phyloP scores from a whole-genome alignment of 2,797 vertebrate genomes.

The Melopsittacus undulatus region DNA sequence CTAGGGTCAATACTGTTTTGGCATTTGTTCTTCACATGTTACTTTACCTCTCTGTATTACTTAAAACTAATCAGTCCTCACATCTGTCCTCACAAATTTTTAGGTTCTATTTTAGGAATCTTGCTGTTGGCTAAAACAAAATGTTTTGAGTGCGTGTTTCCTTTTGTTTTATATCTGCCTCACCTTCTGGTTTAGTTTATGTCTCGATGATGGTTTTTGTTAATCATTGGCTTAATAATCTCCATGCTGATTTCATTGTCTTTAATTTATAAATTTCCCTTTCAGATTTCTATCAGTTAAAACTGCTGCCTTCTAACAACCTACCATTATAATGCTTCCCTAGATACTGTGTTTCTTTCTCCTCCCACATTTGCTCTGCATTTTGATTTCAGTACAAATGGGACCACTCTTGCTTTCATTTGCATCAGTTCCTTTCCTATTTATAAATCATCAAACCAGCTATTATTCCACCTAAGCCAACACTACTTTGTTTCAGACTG shows the following conservation, averaged over 20 bases:
- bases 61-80: background rate
- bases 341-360: constrained; percentile 4
- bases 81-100: background rate
- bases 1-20: background rate
- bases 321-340: background rate
- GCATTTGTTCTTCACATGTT: background rate
- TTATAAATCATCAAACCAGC: background rate
- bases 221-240: background rate
- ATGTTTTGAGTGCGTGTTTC: background rate
- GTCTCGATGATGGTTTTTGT: background rate
- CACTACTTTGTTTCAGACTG: background rate
- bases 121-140: background rate
- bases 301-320: background rate
- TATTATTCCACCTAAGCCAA: background rate
- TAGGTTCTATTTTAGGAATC: background rate
- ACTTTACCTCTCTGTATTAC: background rate
- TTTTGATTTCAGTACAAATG: constrained; percentile 16
- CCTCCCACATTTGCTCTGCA: background rate
- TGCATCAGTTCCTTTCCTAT: constrained; percentile 8
- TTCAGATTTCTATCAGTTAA: background rate
- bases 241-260: background rate
- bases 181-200: background rate
- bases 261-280: constrained; percentile 4
- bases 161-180: background rate
- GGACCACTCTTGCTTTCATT: background rate